These are phyloP conservation scores for Ectemnius lituratus DNA, from an alignment of 2,888 invertebrate species.

Conservation along the genomic window DNA sequence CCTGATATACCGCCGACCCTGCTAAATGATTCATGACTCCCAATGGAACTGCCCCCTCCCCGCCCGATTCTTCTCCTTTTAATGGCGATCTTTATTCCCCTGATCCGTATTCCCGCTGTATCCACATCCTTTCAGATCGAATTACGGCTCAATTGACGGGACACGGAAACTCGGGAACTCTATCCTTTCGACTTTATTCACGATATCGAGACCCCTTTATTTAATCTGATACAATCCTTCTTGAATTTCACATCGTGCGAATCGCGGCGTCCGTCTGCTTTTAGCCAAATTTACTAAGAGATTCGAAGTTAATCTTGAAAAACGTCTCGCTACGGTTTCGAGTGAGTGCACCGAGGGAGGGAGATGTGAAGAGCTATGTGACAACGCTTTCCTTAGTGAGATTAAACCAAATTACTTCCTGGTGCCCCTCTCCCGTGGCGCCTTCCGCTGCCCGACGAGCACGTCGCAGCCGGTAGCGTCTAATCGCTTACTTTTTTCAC, in stretches of 20 bases:
- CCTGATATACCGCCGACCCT: conserved; percentile 50
- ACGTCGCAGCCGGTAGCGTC: conserved; percentile 45
- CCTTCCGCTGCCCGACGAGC: conserved; percentile 15
- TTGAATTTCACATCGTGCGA: too few species aligned
- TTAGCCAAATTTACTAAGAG: background rate
- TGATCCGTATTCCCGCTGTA: background rate
- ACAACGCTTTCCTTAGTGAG: conserved; percentile 45
- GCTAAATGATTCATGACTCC: conserved; percentile 62
- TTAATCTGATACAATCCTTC: too few species aligned
- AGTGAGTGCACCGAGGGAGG: background rate
- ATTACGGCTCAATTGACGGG: too few species aligned
- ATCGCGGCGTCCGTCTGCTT: too few species aligned
- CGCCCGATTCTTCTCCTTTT: conserved; percentile 18
- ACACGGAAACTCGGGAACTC: too few species aligned
- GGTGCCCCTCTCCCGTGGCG: conserved; percentile 2
- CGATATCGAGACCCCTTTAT: too few species aligned
- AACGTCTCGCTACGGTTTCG: conserved; percentile 24
- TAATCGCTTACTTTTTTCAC: conserved; percentile 62
- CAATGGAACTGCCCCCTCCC: conserved; percentile 7
- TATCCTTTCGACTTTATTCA: too few species aligned
- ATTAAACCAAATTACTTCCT: conserved; percentile 59
- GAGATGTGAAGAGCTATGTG: conserved; percentile 47
- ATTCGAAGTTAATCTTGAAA: conserved; percentile 10
- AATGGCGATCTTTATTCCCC: conserved; percentile 34
- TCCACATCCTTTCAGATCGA: conserved; percentile 19